Percentiles rank a stretch among this genome's conserved stretches.
These are phyloP conservation scores for Plebejus anna DNA, from an alignment of 2,888 invertebrate species.

Conservation along the genomic window DNA sequence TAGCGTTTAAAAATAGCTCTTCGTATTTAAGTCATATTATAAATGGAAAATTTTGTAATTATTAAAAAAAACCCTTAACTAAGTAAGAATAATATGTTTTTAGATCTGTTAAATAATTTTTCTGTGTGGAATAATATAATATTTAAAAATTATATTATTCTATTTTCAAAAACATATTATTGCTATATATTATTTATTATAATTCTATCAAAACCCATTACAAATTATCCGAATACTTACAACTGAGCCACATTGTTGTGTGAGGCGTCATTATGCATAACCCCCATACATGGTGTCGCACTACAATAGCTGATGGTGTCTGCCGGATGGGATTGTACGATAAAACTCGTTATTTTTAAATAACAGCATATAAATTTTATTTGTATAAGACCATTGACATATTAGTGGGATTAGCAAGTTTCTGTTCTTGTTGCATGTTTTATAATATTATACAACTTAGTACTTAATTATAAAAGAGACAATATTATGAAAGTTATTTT, in stretches of 20 bases:
- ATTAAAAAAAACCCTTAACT: too few species aligned
- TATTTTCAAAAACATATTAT: background rate
- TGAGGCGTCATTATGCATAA: conserved; percentile 17
- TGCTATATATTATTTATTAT: background rate
- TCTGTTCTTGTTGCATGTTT: background rate
- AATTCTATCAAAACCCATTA: background rate
- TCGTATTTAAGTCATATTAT: too few species aligned
- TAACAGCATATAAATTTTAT: conserved; percentile 26
- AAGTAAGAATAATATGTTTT: too few species aligned
- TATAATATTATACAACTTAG: background rate
- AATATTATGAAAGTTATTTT: too few species aligned
- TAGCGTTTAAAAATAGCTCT: too few species aligned
- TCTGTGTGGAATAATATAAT: background rate
- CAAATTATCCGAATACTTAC: background rate
- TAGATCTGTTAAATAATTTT: too few species aligned
- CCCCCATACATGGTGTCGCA: conserved; percentile 27
- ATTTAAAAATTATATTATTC: background rate
- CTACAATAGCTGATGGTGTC: conserved; percentile 6
- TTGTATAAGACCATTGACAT: background rate
- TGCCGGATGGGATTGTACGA: background rate
- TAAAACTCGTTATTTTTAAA: conserved; percentile 26
- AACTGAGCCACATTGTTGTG: background rate
- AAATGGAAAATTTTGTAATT: too few species aligned
- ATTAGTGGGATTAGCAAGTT: background rate
- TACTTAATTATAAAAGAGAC: too few species aligned